Conservation (phyloP, 1,140 invertebrate species). For the Drosophila kanapiae region DNA sequence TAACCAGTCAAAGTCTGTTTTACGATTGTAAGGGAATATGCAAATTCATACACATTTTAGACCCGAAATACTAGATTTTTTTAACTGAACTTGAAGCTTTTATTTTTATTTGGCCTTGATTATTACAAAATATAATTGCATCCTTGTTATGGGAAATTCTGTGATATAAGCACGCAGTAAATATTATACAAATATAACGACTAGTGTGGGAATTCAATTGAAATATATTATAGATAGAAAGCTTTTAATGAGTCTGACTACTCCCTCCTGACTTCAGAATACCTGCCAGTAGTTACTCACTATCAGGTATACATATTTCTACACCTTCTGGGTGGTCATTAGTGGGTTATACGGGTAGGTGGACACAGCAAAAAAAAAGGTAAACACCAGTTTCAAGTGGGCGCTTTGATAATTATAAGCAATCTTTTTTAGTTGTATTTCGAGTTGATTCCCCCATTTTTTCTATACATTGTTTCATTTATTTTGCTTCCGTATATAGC, state of each 20-base stretch:
- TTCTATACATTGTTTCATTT: not conserved
- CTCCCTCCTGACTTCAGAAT: slow-evolving; percentile 20
- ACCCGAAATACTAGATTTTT: not conserved
- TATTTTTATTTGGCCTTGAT: not conserved
- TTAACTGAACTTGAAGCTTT: not conserved
- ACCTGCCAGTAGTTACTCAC: not conserved
- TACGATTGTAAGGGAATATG: not conserved
- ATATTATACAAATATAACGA: not conserved
- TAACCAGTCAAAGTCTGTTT: not conserved
- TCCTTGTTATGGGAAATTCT: not conserved
- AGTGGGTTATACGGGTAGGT: not conserved
- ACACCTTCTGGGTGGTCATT: not conserved
- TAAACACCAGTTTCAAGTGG: slow-evolving; percentile 13
- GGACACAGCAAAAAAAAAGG: slow-evolving; percentile 1
- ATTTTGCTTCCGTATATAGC: not conserved
- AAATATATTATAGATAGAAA: slow-evolving; percentile 20
- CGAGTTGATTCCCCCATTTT: not conserved
- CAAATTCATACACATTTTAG: not conserved
- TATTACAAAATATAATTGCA: slow-evolving; percentile 3
- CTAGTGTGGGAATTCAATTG: slow-evolving; percentile 1
- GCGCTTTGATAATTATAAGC: not conserved
- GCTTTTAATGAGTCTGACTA: slow-evolving; percentile 11
- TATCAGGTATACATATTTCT: slow-evolving; percentile 3
- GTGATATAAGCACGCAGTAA: not conserved
- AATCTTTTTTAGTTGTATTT: slow-evolving; percentile 2